These are phyloP conservation scores for Pristionchus fissidentatus DNA, from an alignment of 2,888 invertebrate genomes.

Conservation along the genomic window DNA sequence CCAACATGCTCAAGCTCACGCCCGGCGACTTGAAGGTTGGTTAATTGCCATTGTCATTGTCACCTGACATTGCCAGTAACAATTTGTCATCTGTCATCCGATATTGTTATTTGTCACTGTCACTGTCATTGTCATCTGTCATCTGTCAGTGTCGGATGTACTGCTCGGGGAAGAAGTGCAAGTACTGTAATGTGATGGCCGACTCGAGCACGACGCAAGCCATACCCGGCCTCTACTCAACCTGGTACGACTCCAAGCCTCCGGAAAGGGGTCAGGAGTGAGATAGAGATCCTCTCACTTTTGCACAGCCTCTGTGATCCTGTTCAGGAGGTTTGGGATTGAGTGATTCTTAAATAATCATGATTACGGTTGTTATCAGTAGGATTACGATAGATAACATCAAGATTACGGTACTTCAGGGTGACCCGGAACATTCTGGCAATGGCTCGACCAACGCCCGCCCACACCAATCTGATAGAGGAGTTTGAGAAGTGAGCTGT, in stretches of 20 bases:
- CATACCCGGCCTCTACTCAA: constrained; percentile 87
- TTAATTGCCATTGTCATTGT: not conserved
- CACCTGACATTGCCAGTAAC: not conserved
- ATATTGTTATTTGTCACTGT: too few species aligned
- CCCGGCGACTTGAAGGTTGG: constrained; percentile 43
- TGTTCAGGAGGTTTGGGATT: too few species aligned
- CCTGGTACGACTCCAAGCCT: constrained; percentile 83
- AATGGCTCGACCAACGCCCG: constrained; percentile 86
- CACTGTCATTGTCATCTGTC: not conserved
- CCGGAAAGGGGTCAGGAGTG: too few species aligned
- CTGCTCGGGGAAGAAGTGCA: constrained; percentile 88
- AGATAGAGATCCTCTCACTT: too few species aligned
- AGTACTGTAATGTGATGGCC: constrained; percentile 81
- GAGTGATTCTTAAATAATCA: not conserved
- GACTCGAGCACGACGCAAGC: constrained; percentile 79
- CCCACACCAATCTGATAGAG: constrained; percentile 75
- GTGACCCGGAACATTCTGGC: constrained; percentile 90
- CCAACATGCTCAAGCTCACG: constrained; percentile 55
- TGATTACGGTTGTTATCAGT: not conserved
- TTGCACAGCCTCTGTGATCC: too few species aligned
- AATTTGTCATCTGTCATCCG: not conserved
- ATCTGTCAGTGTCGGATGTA: constrained; percentile 79
- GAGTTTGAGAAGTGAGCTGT: not conserved
- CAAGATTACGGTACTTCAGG: constrained; percentile 80
- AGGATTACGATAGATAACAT: not conserved